Evolutionary conservation across 2,888 invertebrate species (phyloP).

Genomic region (Calameuta filiformis): DNA sequence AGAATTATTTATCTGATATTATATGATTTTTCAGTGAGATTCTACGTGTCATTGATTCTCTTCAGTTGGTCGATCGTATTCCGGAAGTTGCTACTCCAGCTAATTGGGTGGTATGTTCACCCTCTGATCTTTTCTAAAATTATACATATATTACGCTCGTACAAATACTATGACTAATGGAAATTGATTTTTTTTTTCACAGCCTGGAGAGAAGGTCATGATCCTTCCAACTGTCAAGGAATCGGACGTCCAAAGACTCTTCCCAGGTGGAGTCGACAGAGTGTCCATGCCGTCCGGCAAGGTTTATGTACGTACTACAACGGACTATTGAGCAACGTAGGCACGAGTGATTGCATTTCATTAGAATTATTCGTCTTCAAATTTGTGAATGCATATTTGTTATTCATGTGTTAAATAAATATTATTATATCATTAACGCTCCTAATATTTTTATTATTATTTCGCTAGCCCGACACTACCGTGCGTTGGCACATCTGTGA

Average conservation of each 20-base stretch:
- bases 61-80: conserved; percentile 78
- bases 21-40: conserved; percentile 75
- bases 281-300: conserved; percentile 82
- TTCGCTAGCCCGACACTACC: no score
- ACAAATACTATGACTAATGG: background rate
- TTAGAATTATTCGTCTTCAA: no score
- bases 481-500: no score
- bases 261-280: conserved; percentile 77
- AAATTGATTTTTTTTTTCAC: conserved; percentile 42
- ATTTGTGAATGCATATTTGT: no score
- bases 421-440: no score
- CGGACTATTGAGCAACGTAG: conserved; percentile 68
- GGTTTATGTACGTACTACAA: conserved; percentile 79
- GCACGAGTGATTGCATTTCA: no score
- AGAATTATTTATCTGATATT: background rate
- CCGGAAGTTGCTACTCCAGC: conserved; percentile 86
- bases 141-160: background rate
- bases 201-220: conserved; percentile 85
- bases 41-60: conserved; percentile 83
- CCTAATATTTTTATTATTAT: background rate
- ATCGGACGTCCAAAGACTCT: conserved; percentile 74
- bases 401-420: no score
- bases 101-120: conserved; percentile 79
- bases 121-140: background rate
- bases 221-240: conserved; percentile 78